Evolutionary conservation across 2,113 vertebrate genomes (phyloP).

Genomic region (Vidua chalybeata): DNA sequence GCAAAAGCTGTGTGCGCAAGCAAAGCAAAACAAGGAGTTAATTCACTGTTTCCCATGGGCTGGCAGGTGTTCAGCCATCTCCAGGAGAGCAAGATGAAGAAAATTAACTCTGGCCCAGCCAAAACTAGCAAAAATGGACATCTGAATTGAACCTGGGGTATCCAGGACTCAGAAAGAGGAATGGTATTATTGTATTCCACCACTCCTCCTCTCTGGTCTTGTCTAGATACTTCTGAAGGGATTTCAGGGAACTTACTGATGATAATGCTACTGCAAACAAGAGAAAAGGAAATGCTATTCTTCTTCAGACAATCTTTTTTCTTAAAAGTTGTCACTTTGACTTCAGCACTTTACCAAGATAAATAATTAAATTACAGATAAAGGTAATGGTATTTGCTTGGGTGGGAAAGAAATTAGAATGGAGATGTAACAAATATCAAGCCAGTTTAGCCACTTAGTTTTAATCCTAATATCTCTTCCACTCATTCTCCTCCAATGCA

Average conservation of each 20-base stretch:
- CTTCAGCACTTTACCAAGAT: neutral
- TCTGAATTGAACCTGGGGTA: neutral
- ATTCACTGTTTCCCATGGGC: neutral
- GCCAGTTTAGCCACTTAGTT: neutral
- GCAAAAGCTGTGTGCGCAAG: neutral
- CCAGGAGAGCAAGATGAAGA: neutral
- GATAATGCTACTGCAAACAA: neutral
- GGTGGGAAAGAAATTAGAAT: neutral
- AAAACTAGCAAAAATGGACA: neutral
- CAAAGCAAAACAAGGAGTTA: neutral
- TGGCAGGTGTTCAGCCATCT: neutral
- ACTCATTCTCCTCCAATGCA: neutral
- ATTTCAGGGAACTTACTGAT: neutral
- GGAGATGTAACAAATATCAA: neutral
- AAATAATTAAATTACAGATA: slow-evolving; percentile 9
- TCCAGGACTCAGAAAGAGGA: neutral
- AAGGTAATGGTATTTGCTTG: neutral
- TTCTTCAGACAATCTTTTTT: neutral
- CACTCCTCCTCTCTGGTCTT: neutral
- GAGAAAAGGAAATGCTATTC: neutral
- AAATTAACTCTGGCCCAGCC: accelerated
- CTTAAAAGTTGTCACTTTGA: neutral
- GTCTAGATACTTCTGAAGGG: neutral
- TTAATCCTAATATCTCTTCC: neutral
- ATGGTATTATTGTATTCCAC: neutral